Base-by-base conservation (phyloP, 2,888 invertebrate species). In the Drosophila longiperda region DNA sequence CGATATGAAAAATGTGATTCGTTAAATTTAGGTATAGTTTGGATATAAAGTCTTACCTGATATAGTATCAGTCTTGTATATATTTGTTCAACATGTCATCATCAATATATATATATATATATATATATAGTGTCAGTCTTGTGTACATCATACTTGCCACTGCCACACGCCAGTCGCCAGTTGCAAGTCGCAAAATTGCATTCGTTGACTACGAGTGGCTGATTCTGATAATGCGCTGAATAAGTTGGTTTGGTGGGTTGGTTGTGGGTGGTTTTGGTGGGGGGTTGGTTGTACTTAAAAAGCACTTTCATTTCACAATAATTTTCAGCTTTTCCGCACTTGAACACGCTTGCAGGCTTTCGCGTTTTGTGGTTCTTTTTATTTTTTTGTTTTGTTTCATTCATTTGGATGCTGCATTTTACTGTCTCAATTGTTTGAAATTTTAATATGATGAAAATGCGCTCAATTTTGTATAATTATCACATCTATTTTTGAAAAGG, bases 321-420 rank as follows among this genome's bases (percentile, higher is more conserved):
- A 83, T 86, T 86, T 88, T 78, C 89, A 87, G 87, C 82, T 73
- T 88, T 89, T 89, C 84, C 73, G 87, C 84, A 88, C 85, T 88
- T 88, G 80, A 89, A 88, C 85, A 86, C 85, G 85, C 78, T 83
- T 76, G 72, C 80, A 66, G 80, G 59, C 76, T 65, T 73, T 69
- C 45, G 32, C 52, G 57, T 29, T 54, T 54, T 69, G 55, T n/a
- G 12, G n/a, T 7, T 29, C 20, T 40, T n/a, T 52, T 53, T 64
- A 55, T 55, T 58, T 66, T 20, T 55, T 54, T 29, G 40, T 38
- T 33, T 53, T 64, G 59, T 55, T 58, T 66, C 75, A 69, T 82
- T 82, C 72, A 84, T 87, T 55, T 66, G 33, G 42, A 45, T 58
- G 53, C 70, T 86, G 79, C 81, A 88, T 71, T 81, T 83, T 74